These are phyloP conservation scores for Atrina japonica DNA, from an alignment of 2,888 invertebrate genomes.

Conservation along the genomic window DNA sequence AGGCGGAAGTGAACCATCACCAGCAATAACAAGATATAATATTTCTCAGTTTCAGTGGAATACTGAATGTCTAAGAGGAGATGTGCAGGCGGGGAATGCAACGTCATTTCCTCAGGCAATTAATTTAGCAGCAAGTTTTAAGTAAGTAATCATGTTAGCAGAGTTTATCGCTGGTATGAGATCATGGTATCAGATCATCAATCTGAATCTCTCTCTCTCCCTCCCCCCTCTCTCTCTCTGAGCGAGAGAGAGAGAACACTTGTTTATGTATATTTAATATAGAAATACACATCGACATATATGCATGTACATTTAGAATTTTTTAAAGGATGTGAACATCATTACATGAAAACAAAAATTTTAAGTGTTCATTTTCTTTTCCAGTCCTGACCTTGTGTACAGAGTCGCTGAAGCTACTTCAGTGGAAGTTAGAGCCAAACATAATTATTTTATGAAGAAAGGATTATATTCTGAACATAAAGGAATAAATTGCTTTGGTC, in stretches of 20 bases:
- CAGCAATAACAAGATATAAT: conserved; percentile 71
- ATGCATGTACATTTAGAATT: neutral
- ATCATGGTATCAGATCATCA: no score
- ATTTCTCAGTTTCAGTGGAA: conserved; percentile 76
- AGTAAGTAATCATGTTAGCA: no score
- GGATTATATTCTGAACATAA: conserved; percentile 59
- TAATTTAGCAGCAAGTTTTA: conserved; percentile 77
- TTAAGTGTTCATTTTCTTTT: no score
- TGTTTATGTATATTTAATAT: no score
- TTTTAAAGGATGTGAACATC: no score
- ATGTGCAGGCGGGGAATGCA: conserved; percentile 71
- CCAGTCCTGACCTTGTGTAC: conserved; percentile 57
- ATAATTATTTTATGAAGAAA: conserved; percentile 58
- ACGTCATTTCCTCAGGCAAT: conserved; percentile 78
- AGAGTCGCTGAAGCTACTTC: conserved; percentile 64
- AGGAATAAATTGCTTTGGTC: conserved; percentile 77
- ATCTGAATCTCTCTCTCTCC: no score
- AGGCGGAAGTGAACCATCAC: conserved; percentile 67
- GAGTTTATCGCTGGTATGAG: no score
- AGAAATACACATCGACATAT: no score
- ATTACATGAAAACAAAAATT: no score
- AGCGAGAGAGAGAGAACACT: no score
- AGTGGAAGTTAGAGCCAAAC: conserved; percentile 63
- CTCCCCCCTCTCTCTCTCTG: no score
- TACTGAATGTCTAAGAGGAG: conserved; percentile 77